Base-by-base conservation (phyloP, 2,797 vertebrate species). In the Myotis vivesi region DNA sequence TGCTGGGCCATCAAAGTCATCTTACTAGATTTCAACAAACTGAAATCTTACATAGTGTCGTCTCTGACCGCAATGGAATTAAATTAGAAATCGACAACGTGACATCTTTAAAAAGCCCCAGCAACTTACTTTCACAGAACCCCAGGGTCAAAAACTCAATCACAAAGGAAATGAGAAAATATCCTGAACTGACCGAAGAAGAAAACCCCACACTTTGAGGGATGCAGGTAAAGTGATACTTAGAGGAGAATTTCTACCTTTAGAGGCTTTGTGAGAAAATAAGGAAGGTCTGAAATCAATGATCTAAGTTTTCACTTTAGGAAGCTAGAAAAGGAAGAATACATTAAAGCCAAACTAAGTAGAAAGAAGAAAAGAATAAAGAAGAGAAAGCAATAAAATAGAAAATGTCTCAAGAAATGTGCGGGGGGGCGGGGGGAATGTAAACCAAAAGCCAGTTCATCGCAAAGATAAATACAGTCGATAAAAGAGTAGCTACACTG, bases 281-380 rank as follows among this genome's bases (percentile, higher is more conserved):
- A 68, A 76, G 59, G 80, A 92, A 95, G 9, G n/a, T 68, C n/a
- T 81, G 53, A 92, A 94, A 87, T 75, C 76, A 49, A 6, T 83
- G 30, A 69, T 33, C 30, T 83, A 85, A 82, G 36, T 49, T 92
- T 89, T 38, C 7, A 71, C 17, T 95, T 91, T 41, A 86, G 33
- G 46, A 95, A 91, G 85, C 57, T 75, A 89, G 80, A 89, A 87
- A 96, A 87, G 46, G 44, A 87, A 81, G 75, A 87, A 83, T 19
- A 84, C 55, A 68, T 33, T 41, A 59, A 92, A 87, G 49, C 22
- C 49, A 77, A 86, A 89, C 19, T 59, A 83, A 89, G 69, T 7
- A 87, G 82, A 85, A 94, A 9, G 12, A 94, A 82, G 53, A 28
- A 88, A 91, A 85, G 7, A 72, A 41, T 51, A 86, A 81, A 81